A percentile compares a stretch with the other conserved stretches of the same genome.
Conservation (phyloP, 2,113 vertebrate genomes). For the Ctenodactylus gundi region DNA sequence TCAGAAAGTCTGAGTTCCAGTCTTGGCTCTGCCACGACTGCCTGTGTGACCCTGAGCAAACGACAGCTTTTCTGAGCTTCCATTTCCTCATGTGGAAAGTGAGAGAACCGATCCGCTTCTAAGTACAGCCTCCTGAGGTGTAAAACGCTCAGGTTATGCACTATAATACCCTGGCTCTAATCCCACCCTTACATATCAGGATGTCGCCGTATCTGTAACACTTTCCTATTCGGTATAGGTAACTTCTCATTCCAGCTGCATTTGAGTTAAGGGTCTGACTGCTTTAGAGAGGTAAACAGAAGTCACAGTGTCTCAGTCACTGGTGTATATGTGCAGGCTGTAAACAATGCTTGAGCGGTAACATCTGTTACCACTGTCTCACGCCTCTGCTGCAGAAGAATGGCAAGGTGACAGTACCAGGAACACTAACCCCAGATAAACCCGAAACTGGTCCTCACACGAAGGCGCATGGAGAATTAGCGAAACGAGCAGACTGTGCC, state of each 20-base stretch:
- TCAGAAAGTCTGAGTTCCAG: not conserved
- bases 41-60: not conserved
- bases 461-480: not conserved
- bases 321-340: not conserved
- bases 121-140: not conserved
- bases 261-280: not conserved
- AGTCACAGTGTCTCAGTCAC: conserved; percentile 37
- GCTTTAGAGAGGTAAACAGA: not conserved
- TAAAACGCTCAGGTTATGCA: not conserved
- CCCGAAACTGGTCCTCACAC: not conserved
- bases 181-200: not conserved
- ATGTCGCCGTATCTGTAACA: not conserved
- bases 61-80: not conserved
- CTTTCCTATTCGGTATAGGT: not conserved
- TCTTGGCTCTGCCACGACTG: not conserved
- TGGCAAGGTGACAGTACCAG: not conserved
- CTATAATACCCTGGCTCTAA: not conserved
- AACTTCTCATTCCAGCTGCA: not conserved
- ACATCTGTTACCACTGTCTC: not conserved
- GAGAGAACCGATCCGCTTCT: conserved; percentile 26
- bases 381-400: not conserved
- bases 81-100: conserved; percentile 36
- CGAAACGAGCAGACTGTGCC: not conserved
- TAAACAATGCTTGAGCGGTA: not conserved
- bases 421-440: not conserved